phyloP scores from a whole-genome alignment of 92 coral and sea anemone genomes.

The Micromussa lordhowensis region DNA sequence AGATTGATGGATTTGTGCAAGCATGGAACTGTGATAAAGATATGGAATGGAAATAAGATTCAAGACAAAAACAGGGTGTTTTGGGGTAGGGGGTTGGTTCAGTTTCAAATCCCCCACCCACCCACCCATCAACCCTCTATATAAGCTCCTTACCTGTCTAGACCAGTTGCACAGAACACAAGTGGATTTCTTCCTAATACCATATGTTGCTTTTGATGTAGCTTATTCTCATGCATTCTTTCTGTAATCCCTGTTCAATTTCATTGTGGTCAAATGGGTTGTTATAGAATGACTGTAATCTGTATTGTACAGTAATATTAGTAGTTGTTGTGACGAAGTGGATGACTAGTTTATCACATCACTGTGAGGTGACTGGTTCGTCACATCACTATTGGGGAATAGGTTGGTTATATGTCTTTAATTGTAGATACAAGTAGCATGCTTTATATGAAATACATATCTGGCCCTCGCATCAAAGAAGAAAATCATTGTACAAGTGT shows the following conservation, averaged over 20 bases:
- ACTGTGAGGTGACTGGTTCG: neutral
- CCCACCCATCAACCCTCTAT: neutral
- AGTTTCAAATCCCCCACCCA: neutral
- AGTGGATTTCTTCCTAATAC: neutral
- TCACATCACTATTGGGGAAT: neutral
- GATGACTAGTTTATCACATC: neutral
- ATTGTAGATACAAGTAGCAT: neutral
- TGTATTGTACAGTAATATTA: constrained; percentile 34
- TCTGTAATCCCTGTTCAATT: neutral
- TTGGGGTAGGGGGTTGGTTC: neutral
- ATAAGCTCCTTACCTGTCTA: neutral
- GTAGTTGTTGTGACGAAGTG: neutral
- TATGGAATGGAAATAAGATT: neutral
- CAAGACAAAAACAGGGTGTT: neutral
- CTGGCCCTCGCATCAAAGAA: neutral
- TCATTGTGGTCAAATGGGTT: neutral
- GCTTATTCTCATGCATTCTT: neutral
- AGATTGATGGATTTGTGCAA: neutral
- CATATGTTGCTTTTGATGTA: neutral
- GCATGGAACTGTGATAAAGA: neutral
- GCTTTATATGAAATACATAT: constrained; percentile 5
- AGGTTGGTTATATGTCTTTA: neutral
- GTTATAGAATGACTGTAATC: neutral
- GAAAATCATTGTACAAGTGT: neutral
- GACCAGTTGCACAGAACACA: neutral